These are phyloP conservation scores for Sebastes kiyomatsui DNA, from an alignment of 2,797 vertebrate genomes.

Conservation along the genomic window DNA sequence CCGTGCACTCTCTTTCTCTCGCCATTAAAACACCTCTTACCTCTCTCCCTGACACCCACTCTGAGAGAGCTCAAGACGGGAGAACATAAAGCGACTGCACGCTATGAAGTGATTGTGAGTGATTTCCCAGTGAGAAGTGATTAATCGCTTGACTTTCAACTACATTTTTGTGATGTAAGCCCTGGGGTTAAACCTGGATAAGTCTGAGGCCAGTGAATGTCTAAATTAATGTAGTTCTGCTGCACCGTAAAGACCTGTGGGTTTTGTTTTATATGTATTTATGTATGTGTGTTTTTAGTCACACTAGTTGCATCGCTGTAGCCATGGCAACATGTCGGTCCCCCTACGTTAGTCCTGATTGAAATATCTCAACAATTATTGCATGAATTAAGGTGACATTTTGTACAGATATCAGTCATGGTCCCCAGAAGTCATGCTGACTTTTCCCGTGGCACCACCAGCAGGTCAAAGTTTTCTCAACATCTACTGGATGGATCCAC, in stretches of 20 bases:
- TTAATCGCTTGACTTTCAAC: conserved; percentile 22
- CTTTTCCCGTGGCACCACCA: not conserved
- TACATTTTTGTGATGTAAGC: conserved; percentile 15
- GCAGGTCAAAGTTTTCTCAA: not conserved
- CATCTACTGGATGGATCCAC: not conserved
- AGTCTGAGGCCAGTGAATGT: not conserved
- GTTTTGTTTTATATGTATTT: not conserved
- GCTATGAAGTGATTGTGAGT: conserved; percentile 32
- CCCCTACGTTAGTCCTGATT: not conserved
- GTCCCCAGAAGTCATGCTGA: not conserved
- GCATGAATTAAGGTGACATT: not conserved
- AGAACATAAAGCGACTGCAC: conserved; percentile 29
- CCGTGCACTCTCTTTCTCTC: conserved; percentile 55
- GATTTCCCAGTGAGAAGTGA: conserved; percentile 30
- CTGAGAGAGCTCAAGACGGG: conserved; percentile 10
- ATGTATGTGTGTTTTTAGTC: not conserved
- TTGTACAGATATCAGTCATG: not conserved
- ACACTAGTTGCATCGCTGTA: not conserved
- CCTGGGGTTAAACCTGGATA: not conserved
- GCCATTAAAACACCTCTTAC: conserved; percentile 55
- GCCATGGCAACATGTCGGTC: not conserved
- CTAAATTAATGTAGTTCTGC: not conserved
- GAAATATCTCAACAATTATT: not conserved
- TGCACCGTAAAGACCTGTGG: not conserved
- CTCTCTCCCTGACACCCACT: conserved; percentile 20